Conservation (phyloP, 2,888 invertebrate genomes). For the Idaea straminata region DNA sequence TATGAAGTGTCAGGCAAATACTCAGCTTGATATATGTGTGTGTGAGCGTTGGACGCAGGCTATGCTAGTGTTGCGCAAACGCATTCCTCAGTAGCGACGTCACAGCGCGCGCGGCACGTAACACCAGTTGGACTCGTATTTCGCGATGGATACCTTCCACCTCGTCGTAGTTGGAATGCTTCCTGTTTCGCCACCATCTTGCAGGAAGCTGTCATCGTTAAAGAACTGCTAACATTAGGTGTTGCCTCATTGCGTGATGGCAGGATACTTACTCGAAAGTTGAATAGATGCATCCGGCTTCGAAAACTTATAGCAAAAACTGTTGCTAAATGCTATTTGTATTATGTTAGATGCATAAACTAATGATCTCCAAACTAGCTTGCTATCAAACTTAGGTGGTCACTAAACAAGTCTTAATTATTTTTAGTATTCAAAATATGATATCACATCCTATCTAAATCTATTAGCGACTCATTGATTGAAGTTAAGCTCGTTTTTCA, state of each 20-base stretch:
- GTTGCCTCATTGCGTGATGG: not conserved
- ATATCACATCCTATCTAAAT: too few relatives aligned
- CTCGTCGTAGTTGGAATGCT: not conserved
- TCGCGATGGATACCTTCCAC: not conserved
- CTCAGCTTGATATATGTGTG: not conserved
- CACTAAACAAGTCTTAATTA: too few relatives aligned
- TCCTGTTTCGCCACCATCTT: not conserved
- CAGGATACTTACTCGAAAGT: not conserved
- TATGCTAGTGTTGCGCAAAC: constrained; percentile 25
- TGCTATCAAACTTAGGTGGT: too few relatives aligned
- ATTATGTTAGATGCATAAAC: too few relatives aligned
- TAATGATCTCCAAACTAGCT: too few relatives aligned
- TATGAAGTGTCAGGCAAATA: not conserved
- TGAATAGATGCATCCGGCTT: not conserved
- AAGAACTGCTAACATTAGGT: not conserved
- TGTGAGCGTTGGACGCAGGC: constrained; percentile 3
- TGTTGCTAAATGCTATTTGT: not conserved
- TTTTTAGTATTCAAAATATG: too few relatives aligned
- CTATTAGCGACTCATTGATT: too few relatives aligned
- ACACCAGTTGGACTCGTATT: not conserved
- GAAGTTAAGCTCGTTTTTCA: not conserved
- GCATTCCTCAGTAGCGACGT: constrained; percentile 30
- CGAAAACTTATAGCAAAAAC: not conserved
- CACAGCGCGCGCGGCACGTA: constrained; percentile 20
- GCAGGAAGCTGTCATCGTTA: not conserved